phyloP scores from a whole-genome alignment of 2,888 invertebrate species.

The Tetropium fuscum region DNA sequence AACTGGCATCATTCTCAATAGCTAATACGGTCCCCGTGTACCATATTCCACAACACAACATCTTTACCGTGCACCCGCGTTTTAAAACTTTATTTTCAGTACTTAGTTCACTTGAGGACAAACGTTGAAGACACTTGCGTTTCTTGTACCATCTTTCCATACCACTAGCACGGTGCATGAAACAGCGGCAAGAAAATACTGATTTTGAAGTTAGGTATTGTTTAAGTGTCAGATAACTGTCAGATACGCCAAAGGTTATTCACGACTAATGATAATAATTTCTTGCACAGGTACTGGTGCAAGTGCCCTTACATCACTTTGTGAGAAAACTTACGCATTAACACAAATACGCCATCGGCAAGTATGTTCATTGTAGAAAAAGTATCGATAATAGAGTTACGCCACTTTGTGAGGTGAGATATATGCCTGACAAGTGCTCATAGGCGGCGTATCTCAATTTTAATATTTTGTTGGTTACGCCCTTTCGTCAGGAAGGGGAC shows the following conservation, averaged over 20 bases:
- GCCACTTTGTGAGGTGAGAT: not conserved
- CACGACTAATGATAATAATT: not conserved
- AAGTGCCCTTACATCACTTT: not conserved
- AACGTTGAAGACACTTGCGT: no score
- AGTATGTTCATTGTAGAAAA: not conserved
- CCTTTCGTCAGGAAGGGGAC: not conserved
- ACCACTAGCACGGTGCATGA: not conserved
- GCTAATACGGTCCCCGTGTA: not conserved
- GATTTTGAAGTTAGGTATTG: no score
- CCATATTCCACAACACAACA: not conserved
- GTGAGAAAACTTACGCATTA: not conserved
- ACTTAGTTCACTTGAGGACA: not conserved
- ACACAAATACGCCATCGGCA: no score
- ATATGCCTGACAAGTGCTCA: not conserved
- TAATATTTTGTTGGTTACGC: not conserved
- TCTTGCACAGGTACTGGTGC: not conserved
- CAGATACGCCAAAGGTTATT: not conserved
- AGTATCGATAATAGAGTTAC: not conserved
- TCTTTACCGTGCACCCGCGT: not conserved
- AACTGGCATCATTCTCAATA: not conserved
- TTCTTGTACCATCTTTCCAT: not conserved
- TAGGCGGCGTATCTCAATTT: not conserved
- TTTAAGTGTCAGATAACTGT: not conserved
- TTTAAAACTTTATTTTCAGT: not conserved
- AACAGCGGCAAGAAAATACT: no score